Evolutionary conservation across 2,888 invertebrate genomes (phyloP).

Genomic region (Pollenia angustigena): DNA sequence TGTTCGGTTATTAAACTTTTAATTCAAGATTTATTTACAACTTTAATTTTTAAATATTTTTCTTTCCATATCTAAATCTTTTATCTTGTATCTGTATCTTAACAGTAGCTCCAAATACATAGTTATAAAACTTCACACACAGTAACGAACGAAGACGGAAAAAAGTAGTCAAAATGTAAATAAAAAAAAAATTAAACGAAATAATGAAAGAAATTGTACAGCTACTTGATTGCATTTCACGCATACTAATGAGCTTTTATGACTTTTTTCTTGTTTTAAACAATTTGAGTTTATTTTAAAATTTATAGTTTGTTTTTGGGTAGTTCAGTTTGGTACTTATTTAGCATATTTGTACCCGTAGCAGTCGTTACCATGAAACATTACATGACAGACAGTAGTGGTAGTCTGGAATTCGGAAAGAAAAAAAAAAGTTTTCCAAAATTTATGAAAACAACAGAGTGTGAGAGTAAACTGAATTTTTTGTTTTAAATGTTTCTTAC

Average conservation of each 20-base stretch:
- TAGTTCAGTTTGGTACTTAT: slow-evolving; percentile 53
- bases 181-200: slow-evolving; percentile 1
- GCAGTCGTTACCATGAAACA: slow-evolving; percentile 59
- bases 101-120: slow-evolving; percentile 70
- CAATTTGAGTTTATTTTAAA: slow-evolving; percentile 21
- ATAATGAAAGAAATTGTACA: slow-evolving; percentile 65
- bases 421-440: slow-evolving; percentile 13
- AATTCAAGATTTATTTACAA: neutral
- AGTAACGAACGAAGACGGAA: neutral
- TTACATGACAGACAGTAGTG: slow-evolving; percentile 68
- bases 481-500: slow-evolving; percentile 31
- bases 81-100: slow-evolving; percentile 46
- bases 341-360: slow-evolving; percentile 48
- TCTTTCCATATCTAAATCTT: slow-evolving; percentile 10
- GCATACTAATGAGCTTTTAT: slow-evolving; percentile 71
- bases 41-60: neutral
- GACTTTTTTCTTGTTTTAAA: slow-evolving; percentile 16
- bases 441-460: slow-evolving; percentile 25
- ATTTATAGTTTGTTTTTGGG: slow-evolving; percentile 18
- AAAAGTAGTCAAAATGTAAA: neutral
- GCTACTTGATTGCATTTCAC: slow-evolving; percentile 72
- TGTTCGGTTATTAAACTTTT: neutral
- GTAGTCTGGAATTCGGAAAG: slow-evolving; percentile 38
- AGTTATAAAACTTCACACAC: slow-evolving; percentile 34
- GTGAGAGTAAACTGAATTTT: slow-evolving; percentile 56